phyloP scores from a whole-genome alignment of 2,113 vertebrate genomes.

The Chauna torquata region DNA sequence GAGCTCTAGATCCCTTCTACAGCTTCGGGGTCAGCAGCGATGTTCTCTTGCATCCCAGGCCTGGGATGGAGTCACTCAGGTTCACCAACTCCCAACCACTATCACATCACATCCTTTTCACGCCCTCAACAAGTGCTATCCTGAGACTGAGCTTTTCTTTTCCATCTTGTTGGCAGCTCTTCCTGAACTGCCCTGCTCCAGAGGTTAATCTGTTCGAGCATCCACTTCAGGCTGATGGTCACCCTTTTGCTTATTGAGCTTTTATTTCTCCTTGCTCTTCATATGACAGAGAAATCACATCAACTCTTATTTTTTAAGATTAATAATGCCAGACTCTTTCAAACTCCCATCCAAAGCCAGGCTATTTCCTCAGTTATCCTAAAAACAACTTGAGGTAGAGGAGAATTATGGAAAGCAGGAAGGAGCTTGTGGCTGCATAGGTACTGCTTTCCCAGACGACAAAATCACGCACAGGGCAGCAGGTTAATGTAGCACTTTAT shows the following conservation, averaged over 20 bases:
- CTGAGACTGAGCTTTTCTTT: background rate
- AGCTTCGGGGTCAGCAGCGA: accelerated
- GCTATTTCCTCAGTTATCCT: background rate
- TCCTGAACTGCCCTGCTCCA: accelerated
- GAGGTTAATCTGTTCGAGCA: background rate
- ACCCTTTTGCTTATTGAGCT: background rate
- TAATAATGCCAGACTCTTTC: background rate
- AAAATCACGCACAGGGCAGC: background rate
- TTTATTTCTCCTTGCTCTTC: background rate
- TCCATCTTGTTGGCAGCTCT: background rate
- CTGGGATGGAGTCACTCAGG: too few species aligned
- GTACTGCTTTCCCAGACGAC: background rate
- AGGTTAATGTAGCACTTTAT: background rate
- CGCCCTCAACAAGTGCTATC: background rate
- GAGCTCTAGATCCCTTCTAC: background rate
- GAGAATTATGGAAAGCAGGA: background rate
- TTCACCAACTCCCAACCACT: accelerated
- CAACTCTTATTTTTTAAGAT: background rate
- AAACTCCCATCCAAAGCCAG: background rate
- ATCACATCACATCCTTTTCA: background rate
- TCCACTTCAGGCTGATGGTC: background rate
- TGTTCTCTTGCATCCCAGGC: too few species aligned
- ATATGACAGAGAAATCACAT: background rate
- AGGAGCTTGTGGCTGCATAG: background rate
- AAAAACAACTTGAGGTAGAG: background rate